These are phyloP conservation scores for Acanthosepion esculentum DNA, from an alignment of 2,888 invertebrate genomes.

Conservation along the genomic window DNA sequence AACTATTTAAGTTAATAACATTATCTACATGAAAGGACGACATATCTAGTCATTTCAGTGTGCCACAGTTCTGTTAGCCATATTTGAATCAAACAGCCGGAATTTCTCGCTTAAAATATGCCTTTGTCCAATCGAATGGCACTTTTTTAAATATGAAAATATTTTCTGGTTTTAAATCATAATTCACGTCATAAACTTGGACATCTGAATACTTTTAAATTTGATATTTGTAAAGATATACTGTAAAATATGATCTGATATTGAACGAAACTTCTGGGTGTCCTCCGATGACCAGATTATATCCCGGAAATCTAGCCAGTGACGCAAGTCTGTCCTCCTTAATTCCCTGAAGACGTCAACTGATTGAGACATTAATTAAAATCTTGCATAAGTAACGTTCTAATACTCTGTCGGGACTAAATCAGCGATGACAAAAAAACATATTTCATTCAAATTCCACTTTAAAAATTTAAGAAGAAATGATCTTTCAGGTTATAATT, in stretches of 20 bases:
- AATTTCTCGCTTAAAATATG: too few relatives aligned
- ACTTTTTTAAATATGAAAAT: too few relatives aligned
- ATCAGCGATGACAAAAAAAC: not conserved
- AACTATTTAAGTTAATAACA: too few relatives aligned
- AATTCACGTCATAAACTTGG: not conserved
- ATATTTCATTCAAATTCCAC: not conserved
- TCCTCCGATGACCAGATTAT: not conserved
- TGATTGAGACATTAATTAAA: not conserved
- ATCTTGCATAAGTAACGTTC: not conserved
- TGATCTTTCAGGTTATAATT: not conserved
- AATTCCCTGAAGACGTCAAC: conserved; percentile 11
- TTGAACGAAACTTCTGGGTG: not conserved
- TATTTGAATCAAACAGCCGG: too few relatives aligned
- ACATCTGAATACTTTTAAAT: not conserved
- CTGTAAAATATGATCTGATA: not conserved
- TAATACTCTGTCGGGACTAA: not conserved
- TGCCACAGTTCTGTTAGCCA: too few relatives aligned
- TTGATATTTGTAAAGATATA: not conserved
- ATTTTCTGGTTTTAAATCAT: not conserved
- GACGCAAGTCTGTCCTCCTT: not conserved
- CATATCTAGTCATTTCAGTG: too few relatives aligned
- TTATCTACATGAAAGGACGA: too few relatives aligned
- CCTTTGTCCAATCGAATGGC: too few relatives aligned
- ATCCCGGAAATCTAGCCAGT: not conserved
- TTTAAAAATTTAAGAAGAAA: not conserved